A percentile compares a stretch with the other conserved stretches of the same genome.
Evolutionary conservation across 1,140 invertebrate genomes (phyloP).

Genomic region (Aphelenchoides fujianensis): DNA sequence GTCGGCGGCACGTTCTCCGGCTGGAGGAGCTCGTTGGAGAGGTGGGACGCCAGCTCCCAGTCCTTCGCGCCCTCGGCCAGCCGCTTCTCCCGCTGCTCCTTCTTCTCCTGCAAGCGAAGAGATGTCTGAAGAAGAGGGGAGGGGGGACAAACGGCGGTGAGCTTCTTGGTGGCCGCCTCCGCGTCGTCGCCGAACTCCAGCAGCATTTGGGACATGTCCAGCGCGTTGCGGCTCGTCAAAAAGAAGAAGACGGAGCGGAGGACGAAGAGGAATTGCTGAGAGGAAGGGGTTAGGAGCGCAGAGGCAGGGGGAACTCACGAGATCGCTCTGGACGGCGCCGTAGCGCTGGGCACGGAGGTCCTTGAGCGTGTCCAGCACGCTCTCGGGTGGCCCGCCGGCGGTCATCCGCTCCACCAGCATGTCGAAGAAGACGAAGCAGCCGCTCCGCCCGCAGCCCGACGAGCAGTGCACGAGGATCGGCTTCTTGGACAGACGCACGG

Average conservation of each 20-base stretch:
- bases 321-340: background rate
- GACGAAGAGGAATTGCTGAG: background rate
- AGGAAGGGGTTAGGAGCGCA: background rate
- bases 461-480: background rate
- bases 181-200: background rate
- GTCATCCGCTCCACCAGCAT: background rate
- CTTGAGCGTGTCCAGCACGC: background rate
- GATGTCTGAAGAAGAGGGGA: background rate
- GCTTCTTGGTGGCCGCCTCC: background rate
- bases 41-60: background rate
- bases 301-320: background rate
- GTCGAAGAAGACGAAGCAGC: background rate
- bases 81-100: background rate
- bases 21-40: background rate
- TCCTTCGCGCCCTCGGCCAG: background rate
- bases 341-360: background rate
- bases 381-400: background rate
- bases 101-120: background rate
- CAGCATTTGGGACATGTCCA: background rate
- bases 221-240: background rate
- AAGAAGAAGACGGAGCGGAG: background rate
- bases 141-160: background rate
- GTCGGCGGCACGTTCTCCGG: background rate
- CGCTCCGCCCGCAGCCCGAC: background rate
- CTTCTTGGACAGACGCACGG: background rate